Conservation (phyloP, 2,888 invertebrate genomes). For the Caenorhabditis sp. region DNA sequence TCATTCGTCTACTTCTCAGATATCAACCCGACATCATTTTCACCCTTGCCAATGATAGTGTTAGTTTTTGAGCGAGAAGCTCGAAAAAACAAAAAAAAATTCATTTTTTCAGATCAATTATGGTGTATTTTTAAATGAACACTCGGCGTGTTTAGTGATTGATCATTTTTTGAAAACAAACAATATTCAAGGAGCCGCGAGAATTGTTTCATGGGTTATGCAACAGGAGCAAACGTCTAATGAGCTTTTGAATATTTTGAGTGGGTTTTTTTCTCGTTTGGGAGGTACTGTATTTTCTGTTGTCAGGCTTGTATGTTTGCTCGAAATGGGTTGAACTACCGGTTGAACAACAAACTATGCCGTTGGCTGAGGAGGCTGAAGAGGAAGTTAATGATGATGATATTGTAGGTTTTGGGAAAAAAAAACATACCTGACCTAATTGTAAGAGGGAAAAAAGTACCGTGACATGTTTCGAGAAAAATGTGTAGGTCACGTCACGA, state of each 20-base stretch:
- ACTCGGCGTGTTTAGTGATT: constrained; percentile 82
- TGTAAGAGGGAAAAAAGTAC: too few species aligned
- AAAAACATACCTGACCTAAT: too few species aligned
- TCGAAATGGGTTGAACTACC: constrained; percentile 61
- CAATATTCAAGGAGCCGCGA: constrained; percentile 77
- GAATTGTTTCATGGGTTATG: constrained; percentile 83
- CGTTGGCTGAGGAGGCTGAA: constrained; percentile 63
- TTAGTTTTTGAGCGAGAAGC: constrained; percentile 30
- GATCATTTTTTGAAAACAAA: constrained; percentile 78
- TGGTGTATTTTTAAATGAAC: constrained; percentile 88
- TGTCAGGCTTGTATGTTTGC: constrained; percentile 38
- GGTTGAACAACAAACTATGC: constrained; percentile 45
- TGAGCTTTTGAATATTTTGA: constrained; percentile 51
- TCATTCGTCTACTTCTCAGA: constrained; percentile 75
- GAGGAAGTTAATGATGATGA: constrained; percentile 63
- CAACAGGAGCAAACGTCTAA: constrained; percentile 73
- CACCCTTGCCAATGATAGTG: constrained; percentile 81
- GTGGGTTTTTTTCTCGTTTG: background rate
- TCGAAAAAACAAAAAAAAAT: background rate
- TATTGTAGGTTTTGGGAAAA: constrained; percentile 37
- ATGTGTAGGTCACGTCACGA: too few species aligned
- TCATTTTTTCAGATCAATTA: constrained; percentile 77
- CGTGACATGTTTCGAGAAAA: too few species aligned
- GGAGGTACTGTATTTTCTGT: too few species aligned
- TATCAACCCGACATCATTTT: constrained; percentile 77